A percentile compares a stretch with the other conserved stretches of the same genome.
These are phyloP conservation scores for Riparia riparia DNA, from an alignment of 2,113 vertebrate species.

Conservation along the genomic window DNA sequence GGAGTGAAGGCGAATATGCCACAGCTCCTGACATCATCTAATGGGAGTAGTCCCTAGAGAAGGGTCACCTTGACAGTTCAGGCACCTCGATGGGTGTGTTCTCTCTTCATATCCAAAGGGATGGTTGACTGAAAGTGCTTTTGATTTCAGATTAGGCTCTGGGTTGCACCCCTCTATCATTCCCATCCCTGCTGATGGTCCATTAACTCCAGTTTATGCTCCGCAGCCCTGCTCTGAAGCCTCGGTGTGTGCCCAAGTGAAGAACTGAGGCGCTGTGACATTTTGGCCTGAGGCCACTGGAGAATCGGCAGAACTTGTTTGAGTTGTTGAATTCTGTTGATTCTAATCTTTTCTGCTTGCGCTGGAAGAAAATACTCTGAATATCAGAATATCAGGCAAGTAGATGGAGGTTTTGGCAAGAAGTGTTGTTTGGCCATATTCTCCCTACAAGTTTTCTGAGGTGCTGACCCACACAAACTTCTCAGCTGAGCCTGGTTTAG, in stretches of 20 bases:
- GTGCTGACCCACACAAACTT: background rate
- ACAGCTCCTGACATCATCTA: background rate
- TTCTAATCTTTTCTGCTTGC: conserved; percentile 10
- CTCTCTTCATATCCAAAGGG: background rate
- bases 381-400: background rate
- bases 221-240: background rate
- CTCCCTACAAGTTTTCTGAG: background rate
- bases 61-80: background rate
- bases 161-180: background rate
- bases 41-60: background rate
- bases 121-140: background rate
- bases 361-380: background rate
- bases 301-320: conserved; percentile 34
- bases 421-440: background rate
- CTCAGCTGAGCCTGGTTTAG: background rate
- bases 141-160: background rate
- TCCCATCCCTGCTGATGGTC: background rate
- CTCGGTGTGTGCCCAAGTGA: background rate
- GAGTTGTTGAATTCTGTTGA: conserved; percentile 6
- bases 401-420: background rate
- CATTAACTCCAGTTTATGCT: background rate
- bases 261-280: conserved; percentile 4
- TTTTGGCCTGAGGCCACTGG: conserved; percentile 10
- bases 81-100: background rate
- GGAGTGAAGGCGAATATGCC: background rate